Evolutionary conservation across 2,888 invertebrate species (phyloP), one percentile per base, ranked within the genome.

Genomic region (Saturnia pavonia): DNA sequence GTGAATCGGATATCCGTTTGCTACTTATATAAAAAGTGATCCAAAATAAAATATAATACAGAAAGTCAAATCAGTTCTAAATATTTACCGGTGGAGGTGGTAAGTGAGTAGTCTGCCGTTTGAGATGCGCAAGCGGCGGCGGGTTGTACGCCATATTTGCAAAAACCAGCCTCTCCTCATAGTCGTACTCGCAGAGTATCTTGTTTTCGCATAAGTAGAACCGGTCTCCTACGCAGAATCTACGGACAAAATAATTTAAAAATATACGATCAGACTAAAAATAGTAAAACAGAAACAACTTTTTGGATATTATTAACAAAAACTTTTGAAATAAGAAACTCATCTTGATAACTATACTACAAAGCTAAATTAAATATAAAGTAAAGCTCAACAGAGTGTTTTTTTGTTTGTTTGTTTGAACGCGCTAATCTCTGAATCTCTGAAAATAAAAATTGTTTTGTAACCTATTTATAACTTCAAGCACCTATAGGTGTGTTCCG

Each of bases 151-250:
- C 97, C 97, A 99, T 98, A 87, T 98, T 98, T 75, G 99, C 98
- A 88, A 99, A 99, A 76, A 99, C 98, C 90, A 98, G 95, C 78
- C 99, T 95, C 92, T 99, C 99, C 87, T 99, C 99, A 88, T 99
- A 99, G 91, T 99, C 99, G 88, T 99, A 99, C 92, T 99, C 99
- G 94, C 99, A 99, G 70, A 99, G 96, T 79, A 99, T 99, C 95
- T 99, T 98, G 94, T 99, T 99, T 92, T 99, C 99, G 93, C 98
- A 98, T 81, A 99, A 94, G 93, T 99, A 99, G 93, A 99, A 99
- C 76, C 98, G 96, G 91, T 99, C 99, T 48, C 99, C 99, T 65
- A 99, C 99, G 92, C 99, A 99, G 94, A 99, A 99, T 95, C 99
- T 99, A 95, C 16, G 71, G 76, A 75, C 79, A 81, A 73, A 34